A percentile compares a stretch with the other conserved stretches of the same genome.
phyloP scores from a whole-genome alignment of 2,888 invertebrate species.

The Eulithis testata region DNA sequence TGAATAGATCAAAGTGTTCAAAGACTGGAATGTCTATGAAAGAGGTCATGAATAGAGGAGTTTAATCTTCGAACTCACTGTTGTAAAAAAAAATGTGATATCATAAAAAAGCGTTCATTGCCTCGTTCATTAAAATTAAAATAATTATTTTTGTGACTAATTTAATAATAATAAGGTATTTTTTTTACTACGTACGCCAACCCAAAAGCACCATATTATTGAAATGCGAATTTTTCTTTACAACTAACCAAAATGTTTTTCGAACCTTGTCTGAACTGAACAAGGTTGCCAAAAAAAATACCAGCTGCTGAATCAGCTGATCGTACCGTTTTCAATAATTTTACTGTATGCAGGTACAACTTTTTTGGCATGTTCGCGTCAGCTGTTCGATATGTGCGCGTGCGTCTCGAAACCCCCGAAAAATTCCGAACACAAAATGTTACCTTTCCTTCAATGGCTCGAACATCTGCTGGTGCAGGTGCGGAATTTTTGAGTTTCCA shows the following conservation, averaged over 20 bases:
- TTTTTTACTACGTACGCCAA: too few species aligned
- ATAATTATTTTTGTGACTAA: too few species aligned
- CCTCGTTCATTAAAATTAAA: too few species aligned
- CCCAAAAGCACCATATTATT: too few species aligned
- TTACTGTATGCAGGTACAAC: conserved; percentile 60
- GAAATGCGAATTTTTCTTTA: too few species aligned
- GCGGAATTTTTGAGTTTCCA: conserved; percentile 66
- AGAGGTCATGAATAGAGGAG: conserved; percentile 13
- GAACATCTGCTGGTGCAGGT: conserved; percentile 78
- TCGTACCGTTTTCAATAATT: conserved; percentile 49
- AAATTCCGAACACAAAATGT: conserved; percentile 28
- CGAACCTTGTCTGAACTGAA: not conserved
- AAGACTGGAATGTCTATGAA: conserved; percentile 1
- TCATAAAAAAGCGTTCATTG: too few species aligned
- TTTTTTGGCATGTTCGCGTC: conserved; percentile 58
- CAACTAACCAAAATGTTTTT: not conserved
- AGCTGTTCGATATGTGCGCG: conserved; percentile 69
- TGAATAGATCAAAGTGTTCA: conserved; percentile 27
- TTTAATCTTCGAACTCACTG: conserved; percentile 1
- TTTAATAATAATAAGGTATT: too few species aligned
- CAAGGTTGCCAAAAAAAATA: conserved; percentile 14
- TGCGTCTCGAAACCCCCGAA: conserved; percentile 66
- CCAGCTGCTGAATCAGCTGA: conserved; percentile 64
- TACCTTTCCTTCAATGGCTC: conserved; percentile 56
- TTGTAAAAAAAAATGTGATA: too few species aligned